Evolutionary conservation across 2,888 invertebrate species (phyloP).

Genomic region (Hylaea fasciaria): DNA sequence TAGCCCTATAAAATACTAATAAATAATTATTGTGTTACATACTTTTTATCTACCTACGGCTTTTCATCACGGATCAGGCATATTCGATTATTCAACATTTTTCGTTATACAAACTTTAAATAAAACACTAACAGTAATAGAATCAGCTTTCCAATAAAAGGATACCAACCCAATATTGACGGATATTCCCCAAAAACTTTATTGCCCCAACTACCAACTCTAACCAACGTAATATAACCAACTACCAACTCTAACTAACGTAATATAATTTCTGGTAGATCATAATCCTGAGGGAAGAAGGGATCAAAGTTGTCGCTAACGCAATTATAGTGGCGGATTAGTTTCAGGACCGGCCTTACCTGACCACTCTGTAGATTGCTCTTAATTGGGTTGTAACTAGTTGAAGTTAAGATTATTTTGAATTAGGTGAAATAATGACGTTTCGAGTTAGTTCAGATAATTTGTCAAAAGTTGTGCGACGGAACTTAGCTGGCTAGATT

Average conservation of each 20-base stretch:
- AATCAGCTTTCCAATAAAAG: constrained; percentile 4
- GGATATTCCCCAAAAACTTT: constrained; percentile 49
- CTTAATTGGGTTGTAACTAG: constrained; percentile 61
- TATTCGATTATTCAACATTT: too few species aligned
- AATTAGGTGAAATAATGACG: constrained; percentile 3
- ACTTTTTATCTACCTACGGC: too few species aligned
- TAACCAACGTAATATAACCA: constrained; percentile 75
- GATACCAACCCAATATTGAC: constrained; percentile 27
- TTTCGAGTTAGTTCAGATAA: background rate
- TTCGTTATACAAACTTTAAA: too few species aligned
- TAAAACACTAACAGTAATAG: background rate
- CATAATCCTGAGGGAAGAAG: constrained; percentile 77
- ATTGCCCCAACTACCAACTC: constrained; percentile 76
- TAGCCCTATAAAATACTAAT: too few species aligned
- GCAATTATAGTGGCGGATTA: constrained; percentile 81
- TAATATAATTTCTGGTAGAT: constrained; percentile 79
- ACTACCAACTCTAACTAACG: constrained; percentile 77
- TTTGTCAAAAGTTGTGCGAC: background rate
- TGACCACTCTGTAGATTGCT: constrained; percentile 69
- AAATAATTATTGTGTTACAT: too few species aligned
- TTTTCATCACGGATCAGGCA: too few species aligned
- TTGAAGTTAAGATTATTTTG: constrained; percentile 39
- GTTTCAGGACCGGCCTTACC: constrained; percentile 72
- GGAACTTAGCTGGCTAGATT: too few species aligned
- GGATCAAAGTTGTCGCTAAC: constrained; percentile 84